Evolutionary conservation across 2,113 vertebrate species (phyloP).

Genomic region (Nansenia antarctica): DNA sequence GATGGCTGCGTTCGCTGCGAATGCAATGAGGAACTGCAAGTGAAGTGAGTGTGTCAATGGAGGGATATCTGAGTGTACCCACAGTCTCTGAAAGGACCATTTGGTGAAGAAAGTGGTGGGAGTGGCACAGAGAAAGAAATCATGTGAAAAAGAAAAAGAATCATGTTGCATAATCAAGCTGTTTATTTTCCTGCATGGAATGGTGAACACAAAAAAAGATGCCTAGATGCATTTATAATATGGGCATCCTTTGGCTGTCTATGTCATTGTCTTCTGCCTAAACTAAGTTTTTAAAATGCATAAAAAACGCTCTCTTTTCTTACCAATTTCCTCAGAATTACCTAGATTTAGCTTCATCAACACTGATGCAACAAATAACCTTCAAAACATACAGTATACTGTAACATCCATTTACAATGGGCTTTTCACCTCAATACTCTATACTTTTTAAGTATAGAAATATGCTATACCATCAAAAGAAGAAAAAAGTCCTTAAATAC

Average conservation of each 20-base stretch:
- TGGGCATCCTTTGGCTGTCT: slow-evolving; percentile 83
- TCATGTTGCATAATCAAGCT: slow-evolving; percentile 81
- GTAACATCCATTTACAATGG: slow-evolving; percentile 98
- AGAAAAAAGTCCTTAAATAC: slow-evolving; percentile 96
- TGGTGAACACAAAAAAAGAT: slow-evolving; percentile 83
- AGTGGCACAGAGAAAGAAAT: slow-evolving; percentile 55
- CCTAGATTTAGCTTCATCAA: slow-evolving; percentile 91
- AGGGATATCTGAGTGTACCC: not conserved
- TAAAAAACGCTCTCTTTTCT: slow-evolving; percentile 83
- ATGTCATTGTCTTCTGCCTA: slow-evolving; percentile 85
- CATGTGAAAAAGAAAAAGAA: slow-evolving; percentile 77
- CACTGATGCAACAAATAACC: slow-evolving; percentile 93
- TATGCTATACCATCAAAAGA: slow-evolving; percentile 91
- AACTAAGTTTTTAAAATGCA: slow-evolving; percentile 84
- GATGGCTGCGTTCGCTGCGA: not conserved
- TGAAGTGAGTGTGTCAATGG: not conserved
- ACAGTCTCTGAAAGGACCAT: not conserved
- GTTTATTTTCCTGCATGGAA: slow-evolving; percentile 85
- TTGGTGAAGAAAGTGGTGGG: slow-evolving; percentile 26
- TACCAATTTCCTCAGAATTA: slow-evolving; percentile 87
- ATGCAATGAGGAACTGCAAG: not conserved
- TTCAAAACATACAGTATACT: slow-evolving; percentile 97
- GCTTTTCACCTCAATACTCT: slow-evolving; percentile 83
- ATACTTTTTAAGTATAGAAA: slow-evolving; percentile 93
- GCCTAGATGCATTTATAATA: slow-evolving; percentile 83